These are phyloP conservation scores for Lasius platythorax DNA, from an alignment of 2,888 invertebrate genomes.

Conservation along the genomic window DNA sequence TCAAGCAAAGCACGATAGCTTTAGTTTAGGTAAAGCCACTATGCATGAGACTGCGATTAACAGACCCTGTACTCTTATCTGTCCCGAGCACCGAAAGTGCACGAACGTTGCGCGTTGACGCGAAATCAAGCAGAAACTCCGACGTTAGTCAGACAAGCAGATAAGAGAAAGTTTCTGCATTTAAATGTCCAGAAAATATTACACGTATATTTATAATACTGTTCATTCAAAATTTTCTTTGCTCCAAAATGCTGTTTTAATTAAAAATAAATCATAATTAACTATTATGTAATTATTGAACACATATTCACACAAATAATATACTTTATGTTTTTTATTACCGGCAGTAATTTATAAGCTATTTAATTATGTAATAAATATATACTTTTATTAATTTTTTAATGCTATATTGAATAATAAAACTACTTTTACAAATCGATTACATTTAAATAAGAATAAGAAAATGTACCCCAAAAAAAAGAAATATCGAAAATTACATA, in stretches of 20 bases:
- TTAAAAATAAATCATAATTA: not conserved
- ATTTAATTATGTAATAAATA: too few relatives aligned
- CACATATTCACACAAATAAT: not conserved
- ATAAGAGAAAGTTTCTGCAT: not conserved
- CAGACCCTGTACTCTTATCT: not conserved
- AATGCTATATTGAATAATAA: too few relatives aligned
- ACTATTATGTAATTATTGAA: not conserved
- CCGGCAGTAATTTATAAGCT: too few relatives aligned
- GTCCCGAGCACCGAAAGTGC: not conserved
- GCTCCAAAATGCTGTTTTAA: not conserved
- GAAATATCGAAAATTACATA: too few relatives aligned
- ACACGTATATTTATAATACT: not conserved
- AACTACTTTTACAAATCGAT: too few relatives aligned
- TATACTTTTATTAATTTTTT: too few relatives aligned
- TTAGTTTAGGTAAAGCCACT: not conserved
- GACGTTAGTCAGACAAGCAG: not conserved
- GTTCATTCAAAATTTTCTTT: not conserved
- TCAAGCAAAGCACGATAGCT: not conserved
- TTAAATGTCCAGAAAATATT: not conserved
- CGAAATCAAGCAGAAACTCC: not conserved
- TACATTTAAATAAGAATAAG: too few relatives aligned
- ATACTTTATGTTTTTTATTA: not conserved
- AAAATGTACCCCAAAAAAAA: too few relatives aligned
- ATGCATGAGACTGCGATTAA: slow-evolving; percentile 2
- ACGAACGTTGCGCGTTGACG: not conserved